Evolutionary conservation across 2,888 invertebrate genomes (phyloP).

Genomic region (Polymixis lichenea): DNA sequence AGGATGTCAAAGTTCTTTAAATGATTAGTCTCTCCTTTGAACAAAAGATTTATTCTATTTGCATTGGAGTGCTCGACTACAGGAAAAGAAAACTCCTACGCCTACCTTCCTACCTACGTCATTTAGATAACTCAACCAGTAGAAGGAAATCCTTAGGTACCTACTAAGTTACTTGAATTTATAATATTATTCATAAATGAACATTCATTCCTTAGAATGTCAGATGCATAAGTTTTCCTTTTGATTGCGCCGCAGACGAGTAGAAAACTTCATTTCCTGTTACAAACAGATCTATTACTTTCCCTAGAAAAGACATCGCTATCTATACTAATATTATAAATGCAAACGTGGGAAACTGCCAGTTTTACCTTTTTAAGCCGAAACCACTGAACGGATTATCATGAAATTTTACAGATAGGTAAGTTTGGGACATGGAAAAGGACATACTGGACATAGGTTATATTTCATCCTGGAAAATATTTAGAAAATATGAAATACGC

Average conservation of each 20-base stretch:
- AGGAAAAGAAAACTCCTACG: not conserved
- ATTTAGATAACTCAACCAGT: constrained; percentile 1
- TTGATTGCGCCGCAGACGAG: constrained; percentile 18
- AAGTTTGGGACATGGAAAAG: not conserved
- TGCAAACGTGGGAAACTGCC: not conserved
- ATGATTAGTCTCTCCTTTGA: not conserved
- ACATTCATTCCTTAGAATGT: constrained; percentile 27
- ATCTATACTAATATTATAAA: not conserved
- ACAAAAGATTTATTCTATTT: not conserved
- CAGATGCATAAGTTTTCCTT: constrained; percentile 50
- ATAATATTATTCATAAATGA: constrained; percentile 4
- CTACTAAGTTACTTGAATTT: not conserved
- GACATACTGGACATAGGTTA: no score
- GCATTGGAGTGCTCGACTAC: not conserved
- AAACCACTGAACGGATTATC: not conserved
- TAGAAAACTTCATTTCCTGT: constrained; percentile 40
- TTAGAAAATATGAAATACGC: not conserved
- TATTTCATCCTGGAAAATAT: not conserved
- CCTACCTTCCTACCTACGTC: not conserved
- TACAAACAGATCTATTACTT: constrained; percentile 11
- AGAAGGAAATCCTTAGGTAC: not conserved
- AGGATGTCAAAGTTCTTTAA: not conserved
- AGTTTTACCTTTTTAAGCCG: not conserved
- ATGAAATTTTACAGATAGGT: not conserved
- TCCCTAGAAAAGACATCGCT: constrained; percentile 7